Evolutionary conservation across 2,797 vertebrate species (phyloP).

Genomic region (Epinephelus malabaricus): DNA sequence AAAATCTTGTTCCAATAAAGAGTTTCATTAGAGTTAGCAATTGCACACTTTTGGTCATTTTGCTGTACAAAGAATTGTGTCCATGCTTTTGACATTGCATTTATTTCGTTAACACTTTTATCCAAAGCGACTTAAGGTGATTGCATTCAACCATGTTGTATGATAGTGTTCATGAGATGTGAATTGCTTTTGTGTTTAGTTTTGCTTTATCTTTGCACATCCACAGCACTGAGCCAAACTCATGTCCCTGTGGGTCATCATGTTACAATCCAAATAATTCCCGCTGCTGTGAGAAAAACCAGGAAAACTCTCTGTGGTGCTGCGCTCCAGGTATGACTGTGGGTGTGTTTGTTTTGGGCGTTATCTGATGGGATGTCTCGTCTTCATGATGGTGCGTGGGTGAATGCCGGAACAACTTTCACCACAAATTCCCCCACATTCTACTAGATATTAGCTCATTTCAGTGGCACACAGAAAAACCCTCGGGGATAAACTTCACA

Average conservation of each 20-base stretch:
- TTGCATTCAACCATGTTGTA: not conserved
- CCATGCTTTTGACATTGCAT: too few relatives aligned
- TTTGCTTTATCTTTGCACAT: not conserved
- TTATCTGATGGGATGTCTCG: not conserved
- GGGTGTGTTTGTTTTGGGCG: not conserved
- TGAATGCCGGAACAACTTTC: too few relatives aligned
- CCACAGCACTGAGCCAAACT: slow-evolving; percentile 1
- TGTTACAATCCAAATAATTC: not conserved
- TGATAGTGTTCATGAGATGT: too few relatives aligned
- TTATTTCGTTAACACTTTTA: too few relatives aligned
- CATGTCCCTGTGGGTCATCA: slow-evolving; percentile 7
- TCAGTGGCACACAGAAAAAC: too few relatives aligned
- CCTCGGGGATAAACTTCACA: too few relatives aligned
- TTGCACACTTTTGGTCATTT: not conserved
- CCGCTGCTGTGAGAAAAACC: slow-evolving; percentile 35
- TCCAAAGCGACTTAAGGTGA: not conserved
- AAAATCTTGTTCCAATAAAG: not conserved
- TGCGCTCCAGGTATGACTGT: slow-evolving; percentile 27
- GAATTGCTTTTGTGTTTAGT: not conserved
- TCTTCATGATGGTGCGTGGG: too few relatives aligned
- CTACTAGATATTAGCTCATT: too few relatives aligned
- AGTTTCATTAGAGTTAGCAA: not conserved
- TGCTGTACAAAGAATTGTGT: not conserved
- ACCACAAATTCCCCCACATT: too few relatives aligned
- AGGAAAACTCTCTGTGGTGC: not conserved